Evolutionary conservation across 2,113 vertebrate genomes (phyloP).

Genomic region (Pristiophorus japonicus): DNA sequence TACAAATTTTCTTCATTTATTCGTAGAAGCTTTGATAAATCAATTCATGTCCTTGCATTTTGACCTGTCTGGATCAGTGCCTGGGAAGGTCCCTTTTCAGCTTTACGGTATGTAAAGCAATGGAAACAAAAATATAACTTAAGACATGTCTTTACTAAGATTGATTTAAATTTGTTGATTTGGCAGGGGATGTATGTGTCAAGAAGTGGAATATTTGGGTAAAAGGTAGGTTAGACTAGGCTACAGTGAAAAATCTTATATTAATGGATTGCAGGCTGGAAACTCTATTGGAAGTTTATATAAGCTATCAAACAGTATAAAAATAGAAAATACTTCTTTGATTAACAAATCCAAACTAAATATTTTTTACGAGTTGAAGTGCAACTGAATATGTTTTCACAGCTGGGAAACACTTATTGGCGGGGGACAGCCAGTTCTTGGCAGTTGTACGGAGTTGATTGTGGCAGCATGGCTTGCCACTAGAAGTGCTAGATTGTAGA

Average conservation of each 20-base stretch:
- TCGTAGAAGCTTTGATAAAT: background rate
- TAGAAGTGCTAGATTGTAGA: background rate
- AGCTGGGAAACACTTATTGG: background rate
- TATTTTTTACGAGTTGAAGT: background rate
- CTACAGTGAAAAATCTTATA: too few relatives aligned
- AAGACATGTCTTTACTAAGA: background rate
- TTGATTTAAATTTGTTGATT: background rate
- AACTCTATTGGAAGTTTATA: background rate
- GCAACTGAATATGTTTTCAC: background rate
- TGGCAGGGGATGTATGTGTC: too few relatives aligned
- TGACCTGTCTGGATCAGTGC: background rate
- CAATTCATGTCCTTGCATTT: background rate
- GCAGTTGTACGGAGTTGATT: background rate
- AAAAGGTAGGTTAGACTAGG: too few relatives aligned
- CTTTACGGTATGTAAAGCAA: background rate
- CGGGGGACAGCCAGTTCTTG: background rate
- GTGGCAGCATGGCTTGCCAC: background rate
- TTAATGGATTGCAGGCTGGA: background rate
- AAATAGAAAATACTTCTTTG: background rate
- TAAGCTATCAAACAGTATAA: background rate
- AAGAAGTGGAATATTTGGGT: too few relatives aligned
- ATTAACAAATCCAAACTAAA: background rate
- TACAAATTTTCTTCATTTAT: background rate
- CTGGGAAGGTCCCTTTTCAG: background rate
- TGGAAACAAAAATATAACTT: background rate